A percentile compares a stretch with the other conserved stretches of the same genome.
Evolutionary conservation across 2,113 vertebrate species (phyloP).

Genomic region (Geococcyx californianus): DNA sequence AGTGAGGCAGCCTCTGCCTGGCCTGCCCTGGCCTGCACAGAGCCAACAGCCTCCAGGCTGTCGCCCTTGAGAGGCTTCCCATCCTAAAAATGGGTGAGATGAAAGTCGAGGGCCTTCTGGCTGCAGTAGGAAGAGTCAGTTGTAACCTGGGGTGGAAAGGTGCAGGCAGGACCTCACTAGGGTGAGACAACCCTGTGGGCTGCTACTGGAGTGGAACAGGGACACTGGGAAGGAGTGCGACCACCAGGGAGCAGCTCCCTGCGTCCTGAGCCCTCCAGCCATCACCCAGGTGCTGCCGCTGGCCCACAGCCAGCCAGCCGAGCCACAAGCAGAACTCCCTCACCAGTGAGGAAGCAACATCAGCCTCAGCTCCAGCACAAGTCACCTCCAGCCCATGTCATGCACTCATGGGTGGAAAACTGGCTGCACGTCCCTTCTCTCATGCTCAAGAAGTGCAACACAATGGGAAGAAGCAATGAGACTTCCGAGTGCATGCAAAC

Average conservation of each 20-base stretch:
- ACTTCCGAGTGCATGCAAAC: neutral
- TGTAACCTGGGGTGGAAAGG: rapidly evolving
- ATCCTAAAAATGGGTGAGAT: rapidly evolving
- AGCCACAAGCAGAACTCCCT: too few species aligned
- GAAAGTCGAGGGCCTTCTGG: neutral
- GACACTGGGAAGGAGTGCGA: rapidly evolving
- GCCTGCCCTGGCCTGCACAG: neutral
- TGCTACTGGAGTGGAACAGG: rapidly evolving
- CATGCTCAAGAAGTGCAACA: rapidly evolving
- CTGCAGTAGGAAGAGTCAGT: neutral
- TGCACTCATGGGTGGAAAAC: rapidly evolving
- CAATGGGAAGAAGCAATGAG: neutral
- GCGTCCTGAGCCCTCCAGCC: neutral
- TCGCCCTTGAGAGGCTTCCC: neutral
- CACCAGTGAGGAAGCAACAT: too few species aligned
- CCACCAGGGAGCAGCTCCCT: neutral
- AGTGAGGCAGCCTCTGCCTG: neutral
- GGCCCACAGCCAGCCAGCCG: neutral
- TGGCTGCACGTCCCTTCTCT: rapidly evolving
- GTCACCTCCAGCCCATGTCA: rapidly evolving
- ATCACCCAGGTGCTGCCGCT: neutral
- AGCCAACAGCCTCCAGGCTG: neutral
- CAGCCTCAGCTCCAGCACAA: too few species aligned
- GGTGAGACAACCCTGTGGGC: neutral
- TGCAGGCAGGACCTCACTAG: neutral